A percentile compares a stretch with the other conserved stretches of the same genome.
Conservation (phyloP, 2,797 vertebrate species). For the Hypotaenidia okinawae region DNA sequence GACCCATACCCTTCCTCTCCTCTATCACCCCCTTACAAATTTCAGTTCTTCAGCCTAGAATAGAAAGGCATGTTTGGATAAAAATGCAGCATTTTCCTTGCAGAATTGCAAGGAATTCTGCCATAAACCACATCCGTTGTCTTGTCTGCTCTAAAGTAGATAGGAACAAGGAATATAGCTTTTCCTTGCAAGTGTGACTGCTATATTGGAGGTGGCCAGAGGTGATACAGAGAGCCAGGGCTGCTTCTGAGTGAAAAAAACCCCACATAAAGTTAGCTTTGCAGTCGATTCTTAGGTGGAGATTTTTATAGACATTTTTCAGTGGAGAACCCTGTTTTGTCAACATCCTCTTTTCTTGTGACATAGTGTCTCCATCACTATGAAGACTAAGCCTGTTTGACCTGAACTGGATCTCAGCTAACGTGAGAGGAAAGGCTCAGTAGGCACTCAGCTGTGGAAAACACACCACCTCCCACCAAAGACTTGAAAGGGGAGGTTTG, state of each 20-base stretch:
- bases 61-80: neutral
- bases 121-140: neutral
- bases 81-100: neutral
- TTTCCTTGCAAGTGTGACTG: neutral
- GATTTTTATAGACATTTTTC: neutral
- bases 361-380: neutral
- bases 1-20: neutral
- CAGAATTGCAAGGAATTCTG: neutral
- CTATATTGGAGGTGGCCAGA: neutral
- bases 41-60: neutral
- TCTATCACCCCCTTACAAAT: neutral
- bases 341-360: neutral
- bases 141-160: neutral
- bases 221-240: neutral
- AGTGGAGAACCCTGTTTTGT: neutral
- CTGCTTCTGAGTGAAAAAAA: neutral
- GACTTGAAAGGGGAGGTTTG: fast-evolving
- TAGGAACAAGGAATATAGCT: neutral
- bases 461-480: neutral
- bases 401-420: neutral
- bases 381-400: neutral
- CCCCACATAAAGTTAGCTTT: neutral
- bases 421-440: neutral
- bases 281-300: neutral
- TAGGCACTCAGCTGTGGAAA: neutral